Percentiles rank a stretch among this genome's conserved stretches.
These are phyloP conservation scores for Sus scrofa DNA, from an alignment of 2,113 vertebrate species.

Conservation along the genomic window T2T-Sscrofa CM000828.6:73825501-73826000, in stretches of 20 bases:
- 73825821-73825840: neutral
- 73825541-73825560: neutral
- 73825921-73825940: neutral
- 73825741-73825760: neutral
- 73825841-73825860: neutral
- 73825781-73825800: neutral
- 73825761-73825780: no score
- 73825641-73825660: rapidly evolving
- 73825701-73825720: rapidly evolving
- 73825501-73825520: neutral
- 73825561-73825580: neutral
- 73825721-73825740: no score
- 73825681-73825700: neutral
- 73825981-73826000: neutral
- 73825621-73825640: rapidly evolving
- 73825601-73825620: rapidly evolving
- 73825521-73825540: no score
- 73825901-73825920: neutral
- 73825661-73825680: rapidly evolving
- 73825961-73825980: neutral
- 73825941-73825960: neutral
- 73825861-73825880: neutral
- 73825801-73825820: neutral
- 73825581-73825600: no score
- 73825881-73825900: neutral